Conservation (phyloP, 2,888 invertebrate species). For the Plebejus anna region DNA sequence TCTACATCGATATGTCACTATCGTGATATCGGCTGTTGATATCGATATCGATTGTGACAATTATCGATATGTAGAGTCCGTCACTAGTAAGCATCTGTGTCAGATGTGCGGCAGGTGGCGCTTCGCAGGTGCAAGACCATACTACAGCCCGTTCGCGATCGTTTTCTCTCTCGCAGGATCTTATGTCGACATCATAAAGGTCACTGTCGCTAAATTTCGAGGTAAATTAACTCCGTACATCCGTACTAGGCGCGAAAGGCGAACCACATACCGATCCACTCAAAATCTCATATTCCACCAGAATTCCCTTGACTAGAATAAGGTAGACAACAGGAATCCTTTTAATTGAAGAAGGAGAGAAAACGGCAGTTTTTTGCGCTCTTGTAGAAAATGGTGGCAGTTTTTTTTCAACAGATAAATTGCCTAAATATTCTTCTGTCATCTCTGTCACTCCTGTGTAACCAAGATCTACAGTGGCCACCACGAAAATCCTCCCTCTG, state of each 20-base stretch:
- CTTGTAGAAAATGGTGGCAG: neutral
- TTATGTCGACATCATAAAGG: neutral
- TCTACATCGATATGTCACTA: neutral
- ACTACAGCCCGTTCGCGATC: neutral
- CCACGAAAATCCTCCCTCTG: too few species aligned
- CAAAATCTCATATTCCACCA: constrained; percentile 55
- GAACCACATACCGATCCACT: constrained; percentile 56
- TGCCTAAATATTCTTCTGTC: too few species aligned
- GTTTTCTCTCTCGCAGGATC: neutral
- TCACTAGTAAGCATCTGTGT: constrained; percentile 71
- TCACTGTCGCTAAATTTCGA: neutral
- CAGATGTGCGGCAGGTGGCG: constrained; percentile 75
- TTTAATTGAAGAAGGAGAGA: neutral
- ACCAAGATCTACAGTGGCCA: too few species aligned
- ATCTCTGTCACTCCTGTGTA: too few species aligned
- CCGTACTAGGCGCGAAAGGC: constrained; percentile 56
- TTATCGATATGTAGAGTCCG: constrained; percentile 32
- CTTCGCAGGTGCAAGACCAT: constrained; percentile 68
- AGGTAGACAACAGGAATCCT: neutral
- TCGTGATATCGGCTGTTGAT: neutral
- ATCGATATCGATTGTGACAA: neutral
- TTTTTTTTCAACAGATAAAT: too few species aligned
- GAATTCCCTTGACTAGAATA: neutral
- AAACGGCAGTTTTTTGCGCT: neutral
- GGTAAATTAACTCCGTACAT: neutral